Percentiles rank a stretch among this genome's conserved stretches.
These are phyloP conservation scores for Drosophila mojavensis DNA, from an alignment of 1,140 invertebrate genomes.

Conservation along the genomic window DNA sequence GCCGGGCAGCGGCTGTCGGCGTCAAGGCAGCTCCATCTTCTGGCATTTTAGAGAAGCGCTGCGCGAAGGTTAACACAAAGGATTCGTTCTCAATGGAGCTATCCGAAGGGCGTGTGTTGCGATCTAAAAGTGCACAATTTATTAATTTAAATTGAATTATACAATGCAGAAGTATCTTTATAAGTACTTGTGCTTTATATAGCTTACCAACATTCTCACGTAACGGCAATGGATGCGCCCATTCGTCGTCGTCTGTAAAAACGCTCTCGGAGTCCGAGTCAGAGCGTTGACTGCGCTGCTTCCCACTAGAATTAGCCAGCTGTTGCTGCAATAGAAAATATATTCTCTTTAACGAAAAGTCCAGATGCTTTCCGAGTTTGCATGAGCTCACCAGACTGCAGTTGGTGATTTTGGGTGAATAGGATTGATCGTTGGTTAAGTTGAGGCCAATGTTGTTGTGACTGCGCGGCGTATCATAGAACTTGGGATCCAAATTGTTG, in stretches of 20 bases:
- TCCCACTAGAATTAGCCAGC: slow-evolving; percentile 59
- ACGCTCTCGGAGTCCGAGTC: slow-evolving; percentile 87
- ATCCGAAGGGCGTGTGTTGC: slow-evolving; percentile 84
- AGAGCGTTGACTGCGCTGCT: slow-evolving; percentile 76
- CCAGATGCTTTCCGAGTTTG: not conserved
- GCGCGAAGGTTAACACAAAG: slow-evolving; percentile 86
- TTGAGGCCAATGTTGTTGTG: slow-evolving; percentile 84
- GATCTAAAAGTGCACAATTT: slow-evolving; percentile 50
- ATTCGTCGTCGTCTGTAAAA: slow-evolving; percentile 87
- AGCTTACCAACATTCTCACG: slow-evolving; percentile 78
- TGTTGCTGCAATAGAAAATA: slow-evolving; percentile 49
- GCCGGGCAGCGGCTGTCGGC: slow-evolving; percentile 18
- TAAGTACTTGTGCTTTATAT: too few species aligned
- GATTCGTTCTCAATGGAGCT: slow-evolving; percentile 86
- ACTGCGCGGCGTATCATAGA: slow-evolving; percentile 86
- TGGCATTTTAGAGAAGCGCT: slow-evolving; percentile 86
- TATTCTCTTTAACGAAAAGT: not conserved
- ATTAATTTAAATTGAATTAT: not conserved
- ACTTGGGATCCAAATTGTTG: slow-evolving; percentile 84
- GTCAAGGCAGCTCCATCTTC: slow-evolving; percentile 70
- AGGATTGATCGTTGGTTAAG: slow-evolving; percentile 82
- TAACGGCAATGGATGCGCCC: slow-evolving; percentile 82
- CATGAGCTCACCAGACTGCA: slow-evolving; percentile 60
- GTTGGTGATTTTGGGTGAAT: slow-evolving; percentile 83
- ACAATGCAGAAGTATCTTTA: not conserved